Percentiles rank a stretch among this genome's conserved stretches.
phyloP scores from a whole-genome alignment of 35 echinoderm and acorn worm genomes.

The Heliocidaris tuberculata region DNA sequence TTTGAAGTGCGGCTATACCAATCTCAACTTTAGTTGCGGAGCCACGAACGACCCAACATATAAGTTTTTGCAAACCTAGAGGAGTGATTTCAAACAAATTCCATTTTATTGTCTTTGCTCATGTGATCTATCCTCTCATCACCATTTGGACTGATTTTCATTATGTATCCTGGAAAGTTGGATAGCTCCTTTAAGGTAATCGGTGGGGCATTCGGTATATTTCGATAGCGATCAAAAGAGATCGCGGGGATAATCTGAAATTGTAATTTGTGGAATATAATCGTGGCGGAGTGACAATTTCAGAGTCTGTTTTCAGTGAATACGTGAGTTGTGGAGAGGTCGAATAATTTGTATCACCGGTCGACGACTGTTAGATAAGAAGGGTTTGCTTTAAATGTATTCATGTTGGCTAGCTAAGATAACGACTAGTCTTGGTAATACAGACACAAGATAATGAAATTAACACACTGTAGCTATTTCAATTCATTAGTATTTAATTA shows the following conservation, averaged over 20 bases:
- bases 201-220: background rate
- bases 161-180: background rate
- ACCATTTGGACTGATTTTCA: background rate
- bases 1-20: no score
- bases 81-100: no score
- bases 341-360: background rate
- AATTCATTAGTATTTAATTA: no score
- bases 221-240: background rate
- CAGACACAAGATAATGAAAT: no score
- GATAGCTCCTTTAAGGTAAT: background rate
- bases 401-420: background rate
- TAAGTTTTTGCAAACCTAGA: no score
- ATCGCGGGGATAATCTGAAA: background rate
- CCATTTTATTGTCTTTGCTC: no score
- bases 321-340: background rate
- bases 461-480: no score
- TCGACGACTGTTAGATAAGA: background rate
- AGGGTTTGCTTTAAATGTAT: background rate
- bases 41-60: no score
- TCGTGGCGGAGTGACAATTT: background rate
- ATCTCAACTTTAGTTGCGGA: no score
- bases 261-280: background rate
- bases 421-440: no score
- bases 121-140: no score
- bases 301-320: background rate